Base-by-base conservation (phyloP, 1,140 invertebrate genomes). In the Solenopsis invicta region DNA sequence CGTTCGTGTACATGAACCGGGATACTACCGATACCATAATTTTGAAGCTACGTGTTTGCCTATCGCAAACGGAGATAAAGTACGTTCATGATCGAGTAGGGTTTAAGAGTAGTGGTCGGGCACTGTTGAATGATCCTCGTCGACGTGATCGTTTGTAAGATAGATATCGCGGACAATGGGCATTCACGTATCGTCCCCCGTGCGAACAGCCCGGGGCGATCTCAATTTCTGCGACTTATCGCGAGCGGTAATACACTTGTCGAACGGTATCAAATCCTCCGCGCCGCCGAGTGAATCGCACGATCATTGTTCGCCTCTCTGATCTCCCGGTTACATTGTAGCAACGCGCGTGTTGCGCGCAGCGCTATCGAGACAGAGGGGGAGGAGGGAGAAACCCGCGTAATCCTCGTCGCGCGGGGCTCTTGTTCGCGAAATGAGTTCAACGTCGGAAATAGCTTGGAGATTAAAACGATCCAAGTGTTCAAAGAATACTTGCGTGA, bases 181-280 rank as follows among this genome's bases (percentile, higher is more conserved):
- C 80, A 61, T 75, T 84, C 80, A 75, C 16, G 69, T 72, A 50
- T 16, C 34, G 12, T 34, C 54, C 37, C 54, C 29, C 62, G 50
- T 67, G 34, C 62, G 62, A 52, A 21, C 37, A 48, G 18, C 54
- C 18, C 67, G 29, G 41, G n/a, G 24, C 69, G 61, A 61, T 82
- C 80, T 61, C 80, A 24, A 82, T 84, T 84, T 75, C 80, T 37
- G 54, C 69, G 80, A 84, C 69, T 84, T 84, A 84, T 84, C 80
- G 29, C 41, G 80, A 50, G 4, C 67, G 37, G 12, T 82, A 74
- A 82, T 74, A 74, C 24, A 82, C 54, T 74, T 82, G 80, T 82
- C 80, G 80, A 48, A 74, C 12, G 52, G 18, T 72, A 72, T 72
- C 52, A 59, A 72, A 24, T 0, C 59, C 59, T 29, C 29, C 29